Conservation (phyloP, 2,113 vertebrate genomes). For the Gallinago undulata region DNA sequence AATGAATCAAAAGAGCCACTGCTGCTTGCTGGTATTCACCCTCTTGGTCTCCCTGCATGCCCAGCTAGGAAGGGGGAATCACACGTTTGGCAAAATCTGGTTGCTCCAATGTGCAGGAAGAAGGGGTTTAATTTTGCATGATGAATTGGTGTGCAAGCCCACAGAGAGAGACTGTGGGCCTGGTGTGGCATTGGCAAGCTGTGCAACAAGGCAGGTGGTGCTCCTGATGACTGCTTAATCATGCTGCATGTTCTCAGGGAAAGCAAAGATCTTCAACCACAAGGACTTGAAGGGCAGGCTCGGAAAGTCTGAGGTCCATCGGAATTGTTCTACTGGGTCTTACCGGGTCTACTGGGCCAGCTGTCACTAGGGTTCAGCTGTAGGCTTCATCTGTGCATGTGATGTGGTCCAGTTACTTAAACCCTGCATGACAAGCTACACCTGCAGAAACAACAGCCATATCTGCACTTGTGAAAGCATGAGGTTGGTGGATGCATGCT, state of each 20-base stretch:
- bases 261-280: background rate
- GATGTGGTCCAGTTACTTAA: background rate
- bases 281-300: background rate
- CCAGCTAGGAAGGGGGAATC: background rate
- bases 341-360: background rate
- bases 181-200: background rate
- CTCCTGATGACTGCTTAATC: background rate
- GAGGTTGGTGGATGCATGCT: background rate
- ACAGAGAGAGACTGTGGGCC: background rate
- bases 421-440: background rate
- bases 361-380: background rate
- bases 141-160: background rate
- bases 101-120: background rate
- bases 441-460: background rate
- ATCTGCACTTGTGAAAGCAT: background rate
- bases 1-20: rapidly evolving
- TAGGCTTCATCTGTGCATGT: background rate
- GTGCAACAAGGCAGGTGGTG: background rate
- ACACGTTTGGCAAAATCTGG: background rate
- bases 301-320: background rate
- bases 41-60: background rate
- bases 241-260: background rate
- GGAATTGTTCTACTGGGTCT: background rate
- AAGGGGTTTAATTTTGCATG: background rate
- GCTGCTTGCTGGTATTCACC: background rate